Evolutionary conservation across 2,888 invertebrate species (phyloP), one percentile per base, ranked within the genome.

Genomic region (Epirrita christyi): DNA sequence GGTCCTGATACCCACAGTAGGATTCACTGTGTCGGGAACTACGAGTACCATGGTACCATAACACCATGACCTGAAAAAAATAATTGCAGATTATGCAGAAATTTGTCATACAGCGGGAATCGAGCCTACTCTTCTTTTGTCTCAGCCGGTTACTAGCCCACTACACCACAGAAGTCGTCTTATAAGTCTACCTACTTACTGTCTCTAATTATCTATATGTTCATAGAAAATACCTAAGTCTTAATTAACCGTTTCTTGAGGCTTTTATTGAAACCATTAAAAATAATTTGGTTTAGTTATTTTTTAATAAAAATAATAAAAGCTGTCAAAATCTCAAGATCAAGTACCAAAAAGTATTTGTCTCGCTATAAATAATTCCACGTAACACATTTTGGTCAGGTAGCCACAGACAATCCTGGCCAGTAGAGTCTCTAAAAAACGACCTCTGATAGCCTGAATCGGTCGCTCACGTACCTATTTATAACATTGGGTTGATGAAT

Each of bases 281-380:
- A 32, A 10, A 7, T 32, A 21, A 2, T 11, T 36, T 0, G 5
- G 36, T 36, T 36, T 11, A 11, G 14, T 38, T 7, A n/a, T 7
- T 38, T n/a, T n/a, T 27, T n/a, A 7, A 40, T 40, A 0, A 13
- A 13, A 1, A 6, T 41, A 40, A 34, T 40, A 46, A 9, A 38
- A 47, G 14, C 45, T 29, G 51, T 52, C 42, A 6, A 43, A 44
- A 29, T 8, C 8, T n/a, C 37, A 37, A 10, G 9, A 36, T 28
- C 41, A 54, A 53, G 34, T 57, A 55, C 37, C 53, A 48, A 76
- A 58, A 72, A 11, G 43, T 36, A 11, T 64, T 29, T 45, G 68
- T 67, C 70, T 66, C 45, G 36, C 61, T 78, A 75, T 70, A 61
- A 72, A 79, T 76, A 72, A 68, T 70, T 75, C 64, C 76, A 78